phyloP scores from a whole-genome alignment of 2,797 vertebrate genomes.

The Halcyon smyrnensis region DNA sequence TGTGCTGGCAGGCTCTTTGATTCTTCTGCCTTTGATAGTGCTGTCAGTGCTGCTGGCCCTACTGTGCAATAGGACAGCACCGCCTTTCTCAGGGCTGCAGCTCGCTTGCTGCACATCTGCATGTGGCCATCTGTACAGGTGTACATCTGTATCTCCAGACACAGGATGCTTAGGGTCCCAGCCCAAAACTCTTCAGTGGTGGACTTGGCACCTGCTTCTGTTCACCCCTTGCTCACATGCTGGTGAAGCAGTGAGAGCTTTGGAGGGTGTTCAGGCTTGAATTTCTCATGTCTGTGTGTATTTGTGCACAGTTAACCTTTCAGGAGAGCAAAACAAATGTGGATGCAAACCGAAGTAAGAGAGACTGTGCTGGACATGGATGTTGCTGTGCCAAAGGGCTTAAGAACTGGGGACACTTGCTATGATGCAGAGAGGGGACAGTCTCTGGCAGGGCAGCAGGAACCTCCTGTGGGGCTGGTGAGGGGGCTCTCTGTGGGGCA shows the following conservation, averaged over 20 bases:
- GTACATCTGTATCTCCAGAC: background rate
- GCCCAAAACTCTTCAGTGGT: background rate
- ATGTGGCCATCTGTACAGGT: background rate
- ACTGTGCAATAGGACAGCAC: background rate
- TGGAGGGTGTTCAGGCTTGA: background rate
- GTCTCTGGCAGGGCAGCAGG: background rate
- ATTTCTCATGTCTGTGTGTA: background rate
- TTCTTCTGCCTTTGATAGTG: background rate
- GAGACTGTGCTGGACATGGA: background rate
- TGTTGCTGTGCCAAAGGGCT: background rate
- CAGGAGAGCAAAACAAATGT: background rate
- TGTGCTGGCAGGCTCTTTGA: background rate
- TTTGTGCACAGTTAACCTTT: background rate
- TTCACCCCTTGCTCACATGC: accelerated
- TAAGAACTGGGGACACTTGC: background rate
- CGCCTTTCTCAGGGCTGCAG: background rate
- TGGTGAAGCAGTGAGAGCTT: background rate
- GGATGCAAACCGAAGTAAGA: background rate
- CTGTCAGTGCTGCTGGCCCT: background rate
- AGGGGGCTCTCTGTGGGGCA: background rate
- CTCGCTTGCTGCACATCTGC: background rate
- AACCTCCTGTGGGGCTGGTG: background rate
- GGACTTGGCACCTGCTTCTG: background rate
- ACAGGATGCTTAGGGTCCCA: background rate
- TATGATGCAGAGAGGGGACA: background rate